A percentile compares a stretch with the other conserved stretches of the same genome.
Conservation (phyloP, 2,113 vertebrate genomes). For the Climacteris rufus region DNA sequence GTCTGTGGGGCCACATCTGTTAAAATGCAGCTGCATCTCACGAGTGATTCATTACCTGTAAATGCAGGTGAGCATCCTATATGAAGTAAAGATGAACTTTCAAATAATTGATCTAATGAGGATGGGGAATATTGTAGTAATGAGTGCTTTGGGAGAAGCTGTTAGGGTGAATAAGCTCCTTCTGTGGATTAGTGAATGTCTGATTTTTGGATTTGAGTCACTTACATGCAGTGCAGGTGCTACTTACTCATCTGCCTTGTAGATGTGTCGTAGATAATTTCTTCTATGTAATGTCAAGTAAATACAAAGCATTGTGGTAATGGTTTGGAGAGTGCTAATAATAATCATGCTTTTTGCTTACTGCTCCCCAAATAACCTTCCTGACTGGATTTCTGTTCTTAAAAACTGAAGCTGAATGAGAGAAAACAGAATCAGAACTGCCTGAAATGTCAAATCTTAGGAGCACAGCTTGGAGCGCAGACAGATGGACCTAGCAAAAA, state of each 20-base stretch:
- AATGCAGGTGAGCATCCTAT: neutral
- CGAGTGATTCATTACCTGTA: neutral
- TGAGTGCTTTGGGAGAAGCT: neutral
- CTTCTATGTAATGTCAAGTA: neutral
- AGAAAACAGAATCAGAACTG: constrained; percentile 51
- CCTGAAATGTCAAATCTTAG: constrained; percentile 65
- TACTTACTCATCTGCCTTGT: neutral
- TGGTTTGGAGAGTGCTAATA: neutral
- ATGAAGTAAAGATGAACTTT: neutral
- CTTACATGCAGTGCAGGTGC: neutral
- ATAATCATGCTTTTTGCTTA: neutral
- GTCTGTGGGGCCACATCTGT: neutral
- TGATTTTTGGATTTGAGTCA: neutral
- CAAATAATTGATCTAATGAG: neutral
- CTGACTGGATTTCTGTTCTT: constrained; percentile 20
- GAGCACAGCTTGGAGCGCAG: constrained; percentile 59
- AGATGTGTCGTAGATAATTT: neutral
- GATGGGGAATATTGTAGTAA: neutral
- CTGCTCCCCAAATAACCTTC: constrained; percentile 12
- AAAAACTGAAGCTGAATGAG: constrained; percentile 29
- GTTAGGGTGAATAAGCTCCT: neutral
- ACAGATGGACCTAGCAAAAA: constrained; percentile 65
- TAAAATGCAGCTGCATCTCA: neutral
- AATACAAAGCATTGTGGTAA: neutral
- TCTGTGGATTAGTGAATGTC: neutral